Evolutionary conservation across 2,113 vertebrate genomes (phyloP).

Genomic region (Myanophis thanlyinensis): DNA sequence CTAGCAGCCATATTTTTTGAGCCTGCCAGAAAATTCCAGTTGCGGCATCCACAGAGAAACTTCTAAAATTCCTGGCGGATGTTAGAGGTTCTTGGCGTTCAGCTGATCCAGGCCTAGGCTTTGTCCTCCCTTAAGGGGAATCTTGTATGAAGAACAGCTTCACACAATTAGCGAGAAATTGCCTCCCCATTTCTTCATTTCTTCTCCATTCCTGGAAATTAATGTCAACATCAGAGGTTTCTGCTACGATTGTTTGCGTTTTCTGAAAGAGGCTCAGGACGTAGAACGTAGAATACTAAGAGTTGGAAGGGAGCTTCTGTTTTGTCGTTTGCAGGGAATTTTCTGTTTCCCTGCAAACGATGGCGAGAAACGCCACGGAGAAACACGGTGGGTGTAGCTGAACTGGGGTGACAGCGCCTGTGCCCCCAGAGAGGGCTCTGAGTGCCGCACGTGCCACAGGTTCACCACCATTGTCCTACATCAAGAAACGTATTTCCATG

Average conservation of each 20-base stretch:
- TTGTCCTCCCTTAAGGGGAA: neutral
- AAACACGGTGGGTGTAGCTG: too few relatives aligned
- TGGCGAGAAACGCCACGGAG: too few relatives aligned
- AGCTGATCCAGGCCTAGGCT: neutral
- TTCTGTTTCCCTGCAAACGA: too few relatives aligned
- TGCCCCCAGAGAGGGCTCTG: too few relatives aligned
- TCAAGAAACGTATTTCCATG: too few relatives aligned
- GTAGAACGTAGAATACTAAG: neutral
- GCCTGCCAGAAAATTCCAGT: neutral
- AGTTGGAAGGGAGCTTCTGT: neutral
- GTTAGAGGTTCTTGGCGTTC: neutral
- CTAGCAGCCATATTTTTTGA: neutral
- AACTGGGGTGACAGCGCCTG: too few relatives aligned
- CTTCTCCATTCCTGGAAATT: neutral
- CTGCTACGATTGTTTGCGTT: neutral
- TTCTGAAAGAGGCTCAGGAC: neutral
- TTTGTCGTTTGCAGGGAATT: too few relatives aligned
- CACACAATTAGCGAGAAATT: neutral
- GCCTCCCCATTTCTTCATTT: neutral
- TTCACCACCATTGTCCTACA: too few relatives aligned
- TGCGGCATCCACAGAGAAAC: neutral
- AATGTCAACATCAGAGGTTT: neutral
- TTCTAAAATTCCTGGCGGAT: neutral
- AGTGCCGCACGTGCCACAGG: too few relatives aligned
- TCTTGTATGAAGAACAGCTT: neutral